Conservation (phyloP, 2,888 invertebrate genomes). For the Bellardia pandia region DNA sequence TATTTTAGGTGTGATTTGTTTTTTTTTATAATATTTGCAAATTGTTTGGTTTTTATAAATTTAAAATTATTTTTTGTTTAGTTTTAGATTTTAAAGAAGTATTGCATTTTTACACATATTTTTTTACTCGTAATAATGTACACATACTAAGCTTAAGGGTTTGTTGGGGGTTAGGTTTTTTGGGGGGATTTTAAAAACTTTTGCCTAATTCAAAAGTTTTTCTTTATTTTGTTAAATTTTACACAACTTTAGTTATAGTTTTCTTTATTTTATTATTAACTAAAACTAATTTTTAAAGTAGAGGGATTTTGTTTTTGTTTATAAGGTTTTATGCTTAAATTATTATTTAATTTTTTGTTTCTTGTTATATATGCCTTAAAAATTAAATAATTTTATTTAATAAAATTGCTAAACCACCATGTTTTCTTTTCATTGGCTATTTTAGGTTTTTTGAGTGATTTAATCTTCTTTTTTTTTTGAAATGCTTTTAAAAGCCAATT, state of each 20-base stretch:
- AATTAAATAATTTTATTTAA: slow-evolving; percentile 80
- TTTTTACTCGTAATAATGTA: slow-evolving; percentile 67
- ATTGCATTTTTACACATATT: slow-evolving; percentile 73
- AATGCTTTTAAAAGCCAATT: slow-evolving; percentile 72
- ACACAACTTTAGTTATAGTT: slow-evolving; percentile 74
- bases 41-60: slow-evolving; percentile 55
- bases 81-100: slow-evolving; percentile 66
- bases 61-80: slow-evolving; percentile 67
- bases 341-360: slow-evolving; percentile 61
- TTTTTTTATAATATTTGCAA: slow-evolving; percentile 70
- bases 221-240: slow-evolving; percentile 67
- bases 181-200: slow-evolving; percentile 41
- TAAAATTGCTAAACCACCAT: slow-evolving; percentile 82
- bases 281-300: slow-evolving; percentile 66
- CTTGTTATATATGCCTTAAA: slow-evolving; percentile 73
- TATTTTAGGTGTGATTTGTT: slow-evolving; percentile 48
- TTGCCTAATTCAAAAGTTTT: slow-evolving; percentile 52
- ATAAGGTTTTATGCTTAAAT: slow-evolving; percentile 70
- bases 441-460: slow-evolving; percentile 63
- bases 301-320: slow-evolving; percentile 51
- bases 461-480: slow-evolving; percentile 67
- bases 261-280: slow-evolving; percentile 46
- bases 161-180: slow-evolving; percentile 34
- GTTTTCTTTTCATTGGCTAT: slow-evolving; percentile 76
- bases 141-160: slow-evolving; percentile 71